phyloP scores from a whole-genome alignment of 2,888 invertebrate species.

The Magallana nippona region DNA sequence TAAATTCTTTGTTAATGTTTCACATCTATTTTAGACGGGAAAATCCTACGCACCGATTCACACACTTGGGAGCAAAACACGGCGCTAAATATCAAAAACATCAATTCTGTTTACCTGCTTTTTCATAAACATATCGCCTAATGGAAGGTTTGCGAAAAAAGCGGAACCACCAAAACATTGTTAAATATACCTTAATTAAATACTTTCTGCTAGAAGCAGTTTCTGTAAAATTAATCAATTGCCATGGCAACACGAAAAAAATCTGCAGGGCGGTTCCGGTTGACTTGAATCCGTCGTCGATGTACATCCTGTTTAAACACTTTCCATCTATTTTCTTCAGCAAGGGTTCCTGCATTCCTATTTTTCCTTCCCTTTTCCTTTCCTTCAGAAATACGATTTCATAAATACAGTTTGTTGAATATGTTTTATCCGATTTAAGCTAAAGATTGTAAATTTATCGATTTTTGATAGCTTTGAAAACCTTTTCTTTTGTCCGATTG shows the following conservation, averaged over 20 bases:
- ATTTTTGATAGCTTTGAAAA: not conserved
- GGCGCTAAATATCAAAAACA: constrained; percentile 32
- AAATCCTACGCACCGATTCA: constrained; percentile 28
- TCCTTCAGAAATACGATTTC: too few species aligned
- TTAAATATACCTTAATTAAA: constrained; percentile 35
- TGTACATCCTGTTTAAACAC: constrained; percentile 1
- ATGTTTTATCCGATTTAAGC: too few species aligned
- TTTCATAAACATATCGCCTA: constrained; percentile 33
- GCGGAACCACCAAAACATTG: constrained; percentile 35
- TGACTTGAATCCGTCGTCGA: constrained; percentile 17
- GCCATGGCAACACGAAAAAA: constrained; percentile 19
- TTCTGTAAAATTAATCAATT: constrained; percentile 32
- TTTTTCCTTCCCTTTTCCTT: too few species aligned
- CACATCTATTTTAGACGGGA: constrained; percentile 12
- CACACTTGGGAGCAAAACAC: constrained; percentile 30
- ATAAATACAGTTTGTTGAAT: too few species aligned
- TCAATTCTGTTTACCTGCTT: constrained; percentile 28
- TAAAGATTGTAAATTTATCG: not conserved
- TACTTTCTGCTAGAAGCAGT: constrained; percentile 18
- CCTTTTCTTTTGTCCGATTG: not conserved
- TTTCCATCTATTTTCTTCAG: not conserved
- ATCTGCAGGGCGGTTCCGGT: constrained; percentile 26
- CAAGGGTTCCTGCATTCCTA: not conserved
- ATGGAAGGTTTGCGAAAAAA: constrained; percentile 30
- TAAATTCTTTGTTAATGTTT: constrained; percentile 5